Evolutionary conservation across 2,797 vertebrate genomes (phyloP), one percentile per base, ranked within the genome.

Genomic region (Discoglossus pictus): DNA sequence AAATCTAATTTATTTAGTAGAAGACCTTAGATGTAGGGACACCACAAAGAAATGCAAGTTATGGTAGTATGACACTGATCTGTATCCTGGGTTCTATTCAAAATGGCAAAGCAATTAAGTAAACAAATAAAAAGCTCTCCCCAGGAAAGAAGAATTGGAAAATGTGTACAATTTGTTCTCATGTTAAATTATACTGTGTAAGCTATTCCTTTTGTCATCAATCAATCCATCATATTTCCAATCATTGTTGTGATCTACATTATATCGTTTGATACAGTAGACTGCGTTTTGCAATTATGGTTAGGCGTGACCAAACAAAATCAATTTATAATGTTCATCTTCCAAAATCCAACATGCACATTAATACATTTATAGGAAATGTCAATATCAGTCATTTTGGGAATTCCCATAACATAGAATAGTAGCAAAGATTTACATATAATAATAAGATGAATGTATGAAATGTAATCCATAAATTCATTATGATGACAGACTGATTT

Each of bases 301-400:
- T 60, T 23, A 25, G 36, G 55, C 16, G 10, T 52, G 65, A 52
- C 53, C 24, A 39, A 27, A 65, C n/a, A 58, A 50, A 67, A 67
- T 67, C 44, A 59, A 67, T 67, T 18, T n/a, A n/a, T 25, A 40
- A 59, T 43, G 17, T 31, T 9, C 55, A 12, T 18, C 12, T 47
- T 60, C 34, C 35, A 17, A 59, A 42, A 67, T 51, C 36, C 25
- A 68, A 52, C 27, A 53, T 43, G 27, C 20, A 44, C 65, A 53
- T 68, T 68, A 68, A 68, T 61, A 60, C 31, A 25, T 27, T 53
- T 44, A 60, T 61, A 38, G 47, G 56, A 68, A 68, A 51, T 27
- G 21, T 36, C 56, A 23, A 68, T 68, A 68, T 2, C 4, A n/a
- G 23, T 12, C 39, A 35, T 27, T 52, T 20, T 6, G 39, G 47